phyloP scores from a whole-genome alignment of 2,113 vertebrate species.

The Dicentrarchus labrax region DNA sequence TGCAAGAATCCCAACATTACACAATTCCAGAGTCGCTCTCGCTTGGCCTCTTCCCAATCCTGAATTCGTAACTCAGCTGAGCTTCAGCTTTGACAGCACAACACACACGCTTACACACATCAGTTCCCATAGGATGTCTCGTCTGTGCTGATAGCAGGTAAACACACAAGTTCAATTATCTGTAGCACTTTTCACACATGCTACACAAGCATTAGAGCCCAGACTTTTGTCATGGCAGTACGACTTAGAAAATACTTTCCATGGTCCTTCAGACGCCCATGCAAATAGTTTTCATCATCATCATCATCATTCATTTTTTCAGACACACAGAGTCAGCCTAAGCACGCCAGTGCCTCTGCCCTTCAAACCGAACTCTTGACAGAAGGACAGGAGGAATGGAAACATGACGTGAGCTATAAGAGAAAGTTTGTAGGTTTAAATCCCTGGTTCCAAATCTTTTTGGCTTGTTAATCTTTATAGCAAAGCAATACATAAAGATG shows the following conservation, averaged over 20 bases:
- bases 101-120: conserved; percentile 34
- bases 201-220: background rate
- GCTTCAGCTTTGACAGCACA: conserved; percentile 32
- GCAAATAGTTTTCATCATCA: background rate
- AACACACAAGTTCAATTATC: conserved; percentile 11
- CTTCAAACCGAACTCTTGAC: too few relatives aligned
- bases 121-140: background rate
- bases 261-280: background rate
- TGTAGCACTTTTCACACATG: background rate
- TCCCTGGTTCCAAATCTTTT: background rate
- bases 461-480: background rate
- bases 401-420: background rate
- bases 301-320: too few relatives aligned
- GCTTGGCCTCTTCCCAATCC: conserved; percentile 26
- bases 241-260: background rate
- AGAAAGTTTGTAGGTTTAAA: background rate
- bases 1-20: conserved; percentile 3
- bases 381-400: background rate
- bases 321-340: background rate
- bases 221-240: background rate
- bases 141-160: conserved; percentile 29
- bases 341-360: background rate
- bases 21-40: conserved; percentile 2
- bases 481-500: background rate
- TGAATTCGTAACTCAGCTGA: conserved; percentile 12